phyloP scores from a whole-genome alignment of 2,888 invertebrate species.

The Hypolimnas misippus region DNA sequence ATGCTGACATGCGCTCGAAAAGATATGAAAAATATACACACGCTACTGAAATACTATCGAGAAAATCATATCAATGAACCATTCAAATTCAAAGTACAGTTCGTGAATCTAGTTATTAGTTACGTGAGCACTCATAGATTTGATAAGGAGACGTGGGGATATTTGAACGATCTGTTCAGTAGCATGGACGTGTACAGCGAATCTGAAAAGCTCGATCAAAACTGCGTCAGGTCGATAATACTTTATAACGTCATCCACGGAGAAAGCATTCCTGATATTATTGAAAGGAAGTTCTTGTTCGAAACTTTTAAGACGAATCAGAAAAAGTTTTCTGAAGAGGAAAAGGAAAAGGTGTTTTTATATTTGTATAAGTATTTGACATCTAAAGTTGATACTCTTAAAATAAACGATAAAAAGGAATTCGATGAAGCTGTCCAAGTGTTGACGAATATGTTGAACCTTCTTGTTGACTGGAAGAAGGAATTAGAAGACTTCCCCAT shows the following conservation, averaged over 20 bases:
- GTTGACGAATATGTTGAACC: neutral
- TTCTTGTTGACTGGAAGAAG: neutral
- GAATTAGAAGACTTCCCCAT: too few species aligned
- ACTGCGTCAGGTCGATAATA: conserved; percentile 55
- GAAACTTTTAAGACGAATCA: conserved; percentile 50
- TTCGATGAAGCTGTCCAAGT: conserved; percentile 31
- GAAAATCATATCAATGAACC: conserved; percentile 52
- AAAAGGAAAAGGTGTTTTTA: too few species aligned
- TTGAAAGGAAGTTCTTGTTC: conserved; percentile 55
- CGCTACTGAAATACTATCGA: conserved; percentile 55
- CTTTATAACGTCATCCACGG: conserved; percentile 53
- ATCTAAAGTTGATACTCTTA: conserved; percentile 45
- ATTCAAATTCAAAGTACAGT: too few species aligned
- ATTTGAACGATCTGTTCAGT: too few species aligned
- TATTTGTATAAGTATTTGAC: conserved; percentile 52
- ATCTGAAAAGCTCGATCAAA: conserved; percentile 46
- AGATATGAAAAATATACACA: conserved; percentile 51
- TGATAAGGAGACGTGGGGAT: too few species aligned
- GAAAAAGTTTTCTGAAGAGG: conserved; percentile 50
- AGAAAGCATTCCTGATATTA: conserved; percentile 54
- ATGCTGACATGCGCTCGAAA: conserved; percentile 52
- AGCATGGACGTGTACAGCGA: too few species aligned
- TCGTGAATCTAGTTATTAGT: too few species aligned
- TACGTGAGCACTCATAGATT: too few species aligned
- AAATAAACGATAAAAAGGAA: conserved; percentile 47